Base-by-base conservation (phyloP, 1,140 invertebrate species). In the Brachionus calyciflorus region DNA sequence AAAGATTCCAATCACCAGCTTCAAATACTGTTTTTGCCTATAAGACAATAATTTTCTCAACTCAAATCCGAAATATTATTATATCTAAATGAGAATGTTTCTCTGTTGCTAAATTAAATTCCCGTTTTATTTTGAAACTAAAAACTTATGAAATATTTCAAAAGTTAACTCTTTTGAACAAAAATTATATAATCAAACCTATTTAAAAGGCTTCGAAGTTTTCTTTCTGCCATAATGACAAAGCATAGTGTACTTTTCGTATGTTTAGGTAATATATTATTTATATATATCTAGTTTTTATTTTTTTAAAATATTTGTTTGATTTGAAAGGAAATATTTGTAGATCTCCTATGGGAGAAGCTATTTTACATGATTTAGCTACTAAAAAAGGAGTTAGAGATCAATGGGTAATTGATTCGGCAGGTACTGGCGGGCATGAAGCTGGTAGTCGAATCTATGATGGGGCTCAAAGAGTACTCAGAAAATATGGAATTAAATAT, bases 221-320 rank as follows among this genome's bases (percentile, higher is more conserved):
- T 60, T 17, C 3, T 37, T 6, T 3, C 19, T 60, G 17, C 37
- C 55, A 60, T n/a, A 33, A 73, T 73, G 69, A 37, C 19, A 19
- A 73, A 73, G 46, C 69, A 73, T 28, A 73, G 69, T 26, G 69
- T 73, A n/a, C 46, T 73, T 28, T 73, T 73, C 40, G 69, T 73
- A 28, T 73, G 69, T 30, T 73, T 51, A 51, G 69, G 69, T 73
- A 73, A 73, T 0, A 73, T 33, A 4, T 6, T n/a, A 48, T 44
- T 40, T 9, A 17, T 19, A 40, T 6, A 65, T 49, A 48, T 46
- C 21, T 28, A 48, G 17, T 33, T 14, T 21, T 9, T 10, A n/a
- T 28, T 44, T n/a, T 17, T 6, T 26, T 12, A 3, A 14, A 10
- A 48, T 33, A 17, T 55, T 73, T 51, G 1, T 12, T 37, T 73